These are phyloP conservation scores for Torymus texanus DNA, from an alignment of 2,888 invertebrate genomes.

Conservation along the genomic window DNA sequence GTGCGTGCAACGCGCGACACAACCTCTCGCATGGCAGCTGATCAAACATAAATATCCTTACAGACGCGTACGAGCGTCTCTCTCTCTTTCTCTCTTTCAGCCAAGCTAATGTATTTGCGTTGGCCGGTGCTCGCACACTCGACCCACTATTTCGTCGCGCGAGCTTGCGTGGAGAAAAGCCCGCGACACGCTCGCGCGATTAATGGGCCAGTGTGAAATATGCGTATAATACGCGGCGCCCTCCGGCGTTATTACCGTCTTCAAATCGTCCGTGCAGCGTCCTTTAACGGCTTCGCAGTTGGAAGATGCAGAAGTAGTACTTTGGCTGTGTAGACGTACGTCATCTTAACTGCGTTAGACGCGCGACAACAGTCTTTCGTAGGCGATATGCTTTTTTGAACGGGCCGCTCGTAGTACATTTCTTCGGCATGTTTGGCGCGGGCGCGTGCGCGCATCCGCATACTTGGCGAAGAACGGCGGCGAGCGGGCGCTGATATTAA, in stretches of 20 bases:
- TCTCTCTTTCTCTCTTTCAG: too few relatives aligned
- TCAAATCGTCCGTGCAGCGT: constrained; percentile 43
- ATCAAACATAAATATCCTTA: constrained; percentile 70
- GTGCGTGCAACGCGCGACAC: constrained; percentile 18
- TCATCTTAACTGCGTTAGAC: constrained; percentile 36
- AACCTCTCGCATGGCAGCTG: constrained; percentile 63
- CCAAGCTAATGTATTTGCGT: constrained; percentile 68
- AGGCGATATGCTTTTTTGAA: too few relatives aligned
- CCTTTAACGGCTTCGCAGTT: constrained; percentile 1
- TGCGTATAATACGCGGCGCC: not conserved
- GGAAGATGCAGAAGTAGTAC: not conserved
- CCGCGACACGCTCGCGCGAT: constrained; percentile 2
- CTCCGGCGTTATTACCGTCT: constrained; percentile 36
- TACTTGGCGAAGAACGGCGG: not conserved
- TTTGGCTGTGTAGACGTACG: not conserved
- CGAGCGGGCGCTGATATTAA: too few relatives aligned
- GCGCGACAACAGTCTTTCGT: too few relatives aligned
- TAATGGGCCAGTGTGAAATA: constrained; percentile 43
- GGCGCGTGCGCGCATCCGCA: not conserved
- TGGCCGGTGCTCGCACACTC: constrained; percentile 57
- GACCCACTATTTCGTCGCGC: constrained; percentile 36
- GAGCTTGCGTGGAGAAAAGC: constrained; percentile 12
- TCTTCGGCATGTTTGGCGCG: not conserved
- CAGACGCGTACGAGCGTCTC: constrained; percentile 47
- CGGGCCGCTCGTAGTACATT: not conserved